Evolutionary conservation across 1,140 invertebrate genomes (phyloP).

Genomic region (Bursaphelenchus mucronatus): DNA sequence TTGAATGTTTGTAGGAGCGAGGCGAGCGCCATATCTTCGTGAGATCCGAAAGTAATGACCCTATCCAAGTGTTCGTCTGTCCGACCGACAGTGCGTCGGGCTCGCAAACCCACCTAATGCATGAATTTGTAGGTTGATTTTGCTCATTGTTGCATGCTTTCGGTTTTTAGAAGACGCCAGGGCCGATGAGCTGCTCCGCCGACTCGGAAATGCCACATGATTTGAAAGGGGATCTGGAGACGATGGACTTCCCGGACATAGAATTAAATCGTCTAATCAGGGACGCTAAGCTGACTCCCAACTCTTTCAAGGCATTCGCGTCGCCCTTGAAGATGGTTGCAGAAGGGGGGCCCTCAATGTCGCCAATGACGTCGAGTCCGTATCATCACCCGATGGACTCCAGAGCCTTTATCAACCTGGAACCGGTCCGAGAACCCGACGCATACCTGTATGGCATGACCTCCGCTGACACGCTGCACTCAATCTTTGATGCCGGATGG

Average conservation of each 20-base stretch:
- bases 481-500: conserved; percentile 21
- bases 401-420: conserved; percentile 23
- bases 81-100: background rate
- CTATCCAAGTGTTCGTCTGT: conserved; percentile 14
- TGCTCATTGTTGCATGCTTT: background rate
- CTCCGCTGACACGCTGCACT: conserved; percentile 18
- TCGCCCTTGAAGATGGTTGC: conserved; percentile 33
- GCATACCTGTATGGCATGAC: conserved; percentile 25
- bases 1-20: background rate
- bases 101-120: background rate
- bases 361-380: conserved; percentile 16
- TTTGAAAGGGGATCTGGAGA: conserved; percentile 27
- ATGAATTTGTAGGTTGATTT: conserved; percentile 11
- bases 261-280: conserved; percentile 21
- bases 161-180: conserved; percentile 10
- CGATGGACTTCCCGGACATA: conserved; percentile 23
- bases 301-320: conserved; percentile 11
- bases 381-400: background rate
- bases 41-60: conserved; percentile 5
- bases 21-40: conserved; percentile 4
- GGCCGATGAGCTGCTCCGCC: conserved; percentile 15
- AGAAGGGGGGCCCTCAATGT: conserved; percentile 25
- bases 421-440: conserved; percentile 25
- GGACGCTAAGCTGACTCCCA: conserved; percentile 13
- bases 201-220: background rate